Conservation (phyloP, 2,113 vertebrate genomes). For the Ivindomyrus marchei region DNA sequence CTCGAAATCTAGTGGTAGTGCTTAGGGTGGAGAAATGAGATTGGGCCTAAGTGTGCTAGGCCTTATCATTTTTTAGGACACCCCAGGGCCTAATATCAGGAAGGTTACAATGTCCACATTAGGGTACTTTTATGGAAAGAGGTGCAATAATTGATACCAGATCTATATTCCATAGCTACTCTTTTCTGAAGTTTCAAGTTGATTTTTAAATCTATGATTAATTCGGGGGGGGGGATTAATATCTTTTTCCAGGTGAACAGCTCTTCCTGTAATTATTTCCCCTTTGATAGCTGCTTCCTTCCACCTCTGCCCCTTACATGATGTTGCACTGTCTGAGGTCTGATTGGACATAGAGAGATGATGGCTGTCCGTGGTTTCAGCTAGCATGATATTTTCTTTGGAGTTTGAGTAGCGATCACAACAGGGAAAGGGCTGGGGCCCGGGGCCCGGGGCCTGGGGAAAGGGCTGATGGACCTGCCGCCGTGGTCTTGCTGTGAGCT, state of each 20-base stretch:
- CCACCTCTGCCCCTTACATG: not conserved
- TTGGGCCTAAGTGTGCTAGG: not conserved
- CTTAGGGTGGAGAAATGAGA: too few relatives aligned
- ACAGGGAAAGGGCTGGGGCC: too few relatives aligned
- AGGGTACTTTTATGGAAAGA: not conserved
- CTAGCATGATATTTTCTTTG: not conserved
- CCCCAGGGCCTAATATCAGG: too few relatives aligned
- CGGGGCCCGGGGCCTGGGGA: not conserved
- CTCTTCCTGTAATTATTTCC: not conserved
- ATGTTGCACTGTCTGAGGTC: not conserved
- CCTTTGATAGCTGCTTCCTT: not conserved
- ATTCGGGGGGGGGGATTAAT: not conserved
- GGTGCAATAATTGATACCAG: not conserved
- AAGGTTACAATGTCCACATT: not conserved
- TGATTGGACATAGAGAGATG: not conserved
- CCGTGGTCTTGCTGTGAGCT: not conserved
- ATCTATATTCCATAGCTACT: not conserved
- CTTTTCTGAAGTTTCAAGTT: not conserved
- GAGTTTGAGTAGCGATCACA: not conserved
- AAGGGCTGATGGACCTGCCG: not conserved
- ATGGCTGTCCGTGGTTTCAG: not conserved
- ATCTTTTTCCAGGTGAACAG: not conserved
- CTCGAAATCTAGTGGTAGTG: too few relatives aligned
- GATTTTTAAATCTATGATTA: not conserved
- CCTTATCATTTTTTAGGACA: not conserved